phyloP scores from a whole-genome alignment of 2,797 vertebrate genomes.

The Galaxias olidus region DNA sequence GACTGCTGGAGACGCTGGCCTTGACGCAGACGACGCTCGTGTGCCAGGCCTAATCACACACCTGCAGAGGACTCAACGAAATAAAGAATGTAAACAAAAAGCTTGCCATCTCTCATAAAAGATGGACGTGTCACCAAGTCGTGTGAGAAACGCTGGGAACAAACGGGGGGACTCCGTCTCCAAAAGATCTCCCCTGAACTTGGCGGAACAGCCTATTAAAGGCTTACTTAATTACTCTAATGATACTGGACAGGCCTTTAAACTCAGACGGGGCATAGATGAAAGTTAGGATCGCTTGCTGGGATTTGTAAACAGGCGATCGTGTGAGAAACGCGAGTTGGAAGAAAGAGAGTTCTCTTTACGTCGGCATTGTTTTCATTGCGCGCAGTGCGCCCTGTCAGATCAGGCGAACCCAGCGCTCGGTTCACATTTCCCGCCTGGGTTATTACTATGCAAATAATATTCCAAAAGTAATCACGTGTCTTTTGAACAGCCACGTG shows the following conservation, averaged over 20 bases:
- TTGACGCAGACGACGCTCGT: constrained; percentile 82
- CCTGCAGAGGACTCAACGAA: constrained; percentile 88
- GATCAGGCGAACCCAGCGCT: constrained; percentile 72
- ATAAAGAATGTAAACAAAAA: constrained; percentile 94
- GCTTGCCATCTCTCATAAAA: constrained; percentile 91
- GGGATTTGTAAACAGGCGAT: constrained; percentile 88
- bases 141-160: constrained; percentile 98
- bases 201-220: constrained; percentile 99
- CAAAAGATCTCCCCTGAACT: constrained; percentile 96
- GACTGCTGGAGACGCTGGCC: constrained; percentile 81
- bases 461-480: constrained; percentile 86
- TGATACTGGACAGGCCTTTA: constrained; percentile 98
- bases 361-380: constrained; percentile 77
- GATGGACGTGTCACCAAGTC: constrained; percentile 97
- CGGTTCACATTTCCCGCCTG: constrained; percentile 76
- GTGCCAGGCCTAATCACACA: constrained; percentile 95
- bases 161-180: constrained; percentile 92
- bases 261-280: constrained; percentile 83
- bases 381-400: constrained; percentile 77
- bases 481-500: constrained; percentile 94
- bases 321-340: constrained; percentile 83
- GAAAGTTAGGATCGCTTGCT: constrained; percentile 82
- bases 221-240: constrained; percentile 99
- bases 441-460: constrained; percentile 85
- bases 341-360: constrained; percentile 76